These are phyloP conservation scores for Helicolenus hilgendorfi DNA, from an alignment of 2,797 vertebrate species.

Conservation along the genomic window DNA sequence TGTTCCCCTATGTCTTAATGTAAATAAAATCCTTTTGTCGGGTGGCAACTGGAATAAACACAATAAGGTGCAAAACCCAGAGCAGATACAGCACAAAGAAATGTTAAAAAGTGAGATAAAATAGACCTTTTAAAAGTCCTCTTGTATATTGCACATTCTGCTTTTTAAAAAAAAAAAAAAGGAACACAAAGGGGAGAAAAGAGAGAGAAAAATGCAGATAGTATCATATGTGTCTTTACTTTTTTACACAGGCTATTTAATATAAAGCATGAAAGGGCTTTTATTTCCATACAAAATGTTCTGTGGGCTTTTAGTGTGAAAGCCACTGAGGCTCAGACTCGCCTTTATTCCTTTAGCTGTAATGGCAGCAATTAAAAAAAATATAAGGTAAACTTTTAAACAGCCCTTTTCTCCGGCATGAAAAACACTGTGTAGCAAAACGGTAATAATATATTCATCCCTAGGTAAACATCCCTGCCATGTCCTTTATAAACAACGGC, in stretches of 20 bases:
- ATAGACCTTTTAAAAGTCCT: background rate
- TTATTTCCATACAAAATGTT: conserved; percentile 68
- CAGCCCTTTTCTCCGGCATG: conserved; percentile 80
- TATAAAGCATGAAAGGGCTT: conserved; percentile 61
- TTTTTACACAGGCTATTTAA: conserved; percentile 44
- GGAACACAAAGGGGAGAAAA: conserved; percentile 12
- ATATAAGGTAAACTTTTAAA: conserved; percentile 86
- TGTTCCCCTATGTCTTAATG: conserved; percentile 82
- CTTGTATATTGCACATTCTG: background rate
- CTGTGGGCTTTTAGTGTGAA: conserved; percentile 63
- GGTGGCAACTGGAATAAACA: conserved; percentile 58
- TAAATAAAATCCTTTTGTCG: conserved; percentile 78
- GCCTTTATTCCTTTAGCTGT: conserved; percentile 80
- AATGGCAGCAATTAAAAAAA: conserved; percentile 88
- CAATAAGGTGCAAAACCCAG: conserved; percentile 30
- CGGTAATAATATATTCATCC: conserved; percentile 91
- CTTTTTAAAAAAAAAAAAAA: too few species aligned
- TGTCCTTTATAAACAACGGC: conserved; percentile 90
- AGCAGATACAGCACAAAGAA: conserved; percentile 9
- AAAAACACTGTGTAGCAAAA: conserved; percentile 88
- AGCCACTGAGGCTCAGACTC: conserved; percentile 57
- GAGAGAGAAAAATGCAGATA: conserved; percentile 2
- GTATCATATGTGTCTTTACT: conserved; percentile 36
- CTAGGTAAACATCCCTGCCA: conserved; percentile 90
- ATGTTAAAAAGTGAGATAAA: conserved; percentile 24